Percentiles rank a stretch among this genome's conserved stretches.
Conservation (phyloP, 2,797 vertebrate genomes). For the Gadopsis marmoratus region DNA sequence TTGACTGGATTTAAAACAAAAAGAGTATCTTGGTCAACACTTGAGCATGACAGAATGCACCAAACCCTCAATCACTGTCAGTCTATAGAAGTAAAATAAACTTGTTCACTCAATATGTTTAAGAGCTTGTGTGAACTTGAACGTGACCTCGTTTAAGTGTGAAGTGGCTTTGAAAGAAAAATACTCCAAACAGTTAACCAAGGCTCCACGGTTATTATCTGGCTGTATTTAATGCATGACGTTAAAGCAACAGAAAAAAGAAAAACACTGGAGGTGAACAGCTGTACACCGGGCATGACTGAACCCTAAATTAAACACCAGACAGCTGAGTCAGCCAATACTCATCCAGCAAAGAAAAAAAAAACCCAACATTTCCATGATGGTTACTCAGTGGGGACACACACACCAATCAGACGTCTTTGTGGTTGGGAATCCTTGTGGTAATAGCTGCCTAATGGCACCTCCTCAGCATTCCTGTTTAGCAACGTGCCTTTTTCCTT, state of each 20-base stretch:
- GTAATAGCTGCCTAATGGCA: constrained; percentile 65
- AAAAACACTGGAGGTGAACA: constrained; percentile 43
- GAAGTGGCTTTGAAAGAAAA: constrained; percentile 13
- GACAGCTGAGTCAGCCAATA: constrained; percentile 71
- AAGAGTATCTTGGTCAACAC: constrained; percentile 38
- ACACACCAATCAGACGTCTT: constrained; percentile 49
- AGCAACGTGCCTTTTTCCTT: constrained; percentile 68
- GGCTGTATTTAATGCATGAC: constrained; percentile 33
- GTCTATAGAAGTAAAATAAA: constrained; percentile 32
- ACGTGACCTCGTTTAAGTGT: not conserved
- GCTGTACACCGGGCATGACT: constrained; percentile 49
- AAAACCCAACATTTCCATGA: constrained; percentile 60
- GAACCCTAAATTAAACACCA: constrained; percentile 70
- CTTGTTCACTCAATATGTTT: constrained; percentile 18
- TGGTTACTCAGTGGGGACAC: constrained; percentile 46
- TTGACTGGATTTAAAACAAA: constrained; percentile 8
- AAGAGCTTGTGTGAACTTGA: constrained; percentile 7
- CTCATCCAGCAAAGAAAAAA: constrained; percentile 38
- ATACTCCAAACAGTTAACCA: constrained; percentile 7
- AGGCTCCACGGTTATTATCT: constrained; percentile 18
- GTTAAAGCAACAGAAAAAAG: constrained; percentile 24
- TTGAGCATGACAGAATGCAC: constrained; percentile 14
- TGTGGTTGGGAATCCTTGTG: constrained; percentile 72
- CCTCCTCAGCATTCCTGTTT: constrained; percentile 73
- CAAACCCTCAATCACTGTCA: constrained; percentile 41